Conservation (phyloP, 64 coral and sea anemone genomes). For the Porites australiensis region DNA sequence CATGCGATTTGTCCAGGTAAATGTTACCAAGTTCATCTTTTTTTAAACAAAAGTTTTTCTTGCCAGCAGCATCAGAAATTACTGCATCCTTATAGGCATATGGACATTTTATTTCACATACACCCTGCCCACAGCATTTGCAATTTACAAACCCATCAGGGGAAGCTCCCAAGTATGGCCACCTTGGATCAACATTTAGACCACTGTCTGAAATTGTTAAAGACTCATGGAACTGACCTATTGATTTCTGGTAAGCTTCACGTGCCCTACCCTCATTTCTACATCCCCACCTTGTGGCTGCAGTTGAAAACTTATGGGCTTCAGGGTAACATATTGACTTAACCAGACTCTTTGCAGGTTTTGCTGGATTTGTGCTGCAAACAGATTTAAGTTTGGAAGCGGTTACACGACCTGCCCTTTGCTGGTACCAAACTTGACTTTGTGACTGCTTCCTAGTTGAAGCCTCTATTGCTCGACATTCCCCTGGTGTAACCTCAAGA, state of each 20-base stretch:
- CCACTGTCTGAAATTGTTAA: constrained; percentile 49
- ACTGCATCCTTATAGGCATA: not conserved
- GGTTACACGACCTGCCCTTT: constrained; percentile 53
- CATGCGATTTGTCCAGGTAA: not conserved
- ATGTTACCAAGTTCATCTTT: not conserved
- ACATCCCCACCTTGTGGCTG: constrained; percentile 36
- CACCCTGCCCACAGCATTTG: constrained; percentile 43
- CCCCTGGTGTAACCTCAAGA: constrained; percentile 13
- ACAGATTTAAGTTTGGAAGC: constrained; percentile 46
- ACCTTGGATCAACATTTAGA: constrained; percentile 7
- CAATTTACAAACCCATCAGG: constrained; percentile 53
- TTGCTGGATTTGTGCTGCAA: constrained; percentile 28
- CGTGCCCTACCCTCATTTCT: constrained; percentile 25
- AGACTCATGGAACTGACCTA: constrained; percentile 1
- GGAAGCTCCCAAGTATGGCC: constrained; percentile 19
- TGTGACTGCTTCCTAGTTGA: constrained; percentile 46
- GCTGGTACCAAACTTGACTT: constrained; percentile 37
- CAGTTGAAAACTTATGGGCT: not conserved
- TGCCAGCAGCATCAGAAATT: not conserved
- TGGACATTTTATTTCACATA: constrained; percentile 41
- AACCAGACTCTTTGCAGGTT: constrained; percentile 4
- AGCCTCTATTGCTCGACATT: constrained; percentile 31
- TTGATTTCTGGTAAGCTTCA: not conserved
- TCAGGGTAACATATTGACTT: constrained; percentile 42
- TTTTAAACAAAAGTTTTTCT: constrained; percentile 36